Evolutionary conservation across 2,113 vertebrate species (phyloP), one percentile per base, ranked within the genome.

Genomic region (Peromyscus polionotus): DNA sequence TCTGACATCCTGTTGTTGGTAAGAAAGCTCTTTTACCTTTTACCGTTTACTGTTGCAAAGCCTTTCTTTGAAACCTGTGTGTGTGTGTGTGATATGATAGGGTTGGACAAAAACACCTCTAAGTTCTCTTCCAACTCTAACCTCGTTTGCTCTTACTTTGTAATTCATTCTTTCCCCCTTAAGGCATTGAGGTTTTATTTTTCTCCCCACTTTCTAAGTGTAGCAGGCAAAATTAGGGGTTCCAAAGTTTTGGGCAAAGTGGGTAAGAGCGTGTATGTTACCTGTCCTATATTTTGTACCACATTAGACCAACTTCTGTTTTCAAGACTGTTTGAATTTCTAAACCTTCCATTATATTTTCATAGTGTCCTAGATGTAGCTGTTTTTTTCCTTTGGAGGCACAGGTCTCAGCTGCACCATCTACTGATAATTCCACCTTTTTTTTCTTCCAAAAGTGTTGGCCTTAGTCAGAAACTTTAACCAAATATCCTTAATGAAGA

Each of bases 391-490:
- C 65, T 33, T 59, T 59, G 20, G 79, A 81, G 19, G 4, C 2
- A 1, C 59, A 42, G 0, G 10, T 54, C 84, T 94, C 28, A 88
- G 61, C 17, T 39, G 65, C 4, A 54, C 12, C 3, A 90, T 67
- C 67, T 68, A 72, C 17, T 45, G 63, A 24, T 51, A 92, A 61
- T 72, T 95, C 0, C 13, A 11, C 68, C 59, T 11, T 88, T 63
- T 14, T n/a, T n/a, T 59, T 26, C 19, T 83, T 11, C 45, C 61
- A 83, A 80, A 93, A 87, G 79, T 26, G 26, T 61, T 39, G 16
- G 2, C 13, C 84, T 28, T 94, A 36, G 31, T 84, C 70, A 94
- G 24, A 51, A 93, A 80, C 31, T 93, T 75, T 84, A 94, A 65
- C 10, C 33, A 90, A 92, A 88, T 88, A 19, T 42, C 8, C 39